These are phyloP conservation scores for Anser brachyrhynchus DNA, from an alignment of 2,113 vertebrate species.

Conservation along the genomic window DNA sequence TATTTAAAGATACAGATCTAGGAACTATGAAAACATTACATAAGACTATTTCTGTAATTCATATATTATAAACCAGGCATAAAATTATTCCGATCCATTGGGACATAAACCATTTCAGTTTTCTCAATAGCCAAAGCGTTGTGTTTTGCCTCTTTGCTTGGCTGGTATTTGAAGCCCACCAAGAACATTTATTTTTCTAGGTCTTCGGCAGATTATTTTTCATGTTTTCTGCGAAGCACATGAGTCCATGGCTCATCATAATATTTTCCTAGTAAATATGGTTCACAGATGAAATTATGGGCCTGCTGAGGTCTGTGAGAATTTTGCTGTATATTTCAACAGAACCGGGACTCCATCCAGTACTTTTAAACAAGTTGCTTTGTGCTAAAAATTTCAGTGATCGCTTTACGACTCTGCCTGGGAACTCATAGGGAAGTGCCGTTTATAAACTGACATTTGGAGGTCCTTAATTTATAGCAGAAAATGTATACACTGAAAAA, in stretches of 20 bases:
- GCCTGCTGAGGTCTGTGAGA: constrained; percentile 5
- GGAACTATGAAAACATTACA: constrained; percentile 49
- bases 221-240: background rate
- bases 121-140: background rate
- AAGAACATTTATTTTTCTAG: background rate
- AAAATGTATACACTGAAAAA: background rate
- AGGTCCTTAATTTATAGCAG: background rate
- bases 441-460: background rate
- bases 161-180: background rate
- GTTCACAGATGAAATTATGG: constrained; percentile 26
- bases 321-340: constrained; percentile 8
- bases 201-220: constrained; percentile 1
- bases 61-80: background rate
- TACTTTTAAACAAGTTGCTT: background rate
- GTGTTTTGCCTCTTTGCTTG: constrained; percentile 9
- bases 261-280: constrained; percentile 19
- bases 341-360: background rate
- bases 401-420: background rate
- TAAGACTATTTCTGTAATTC: constrained; percentile 33
- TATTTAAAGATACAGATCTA: constrained; percentile 9
- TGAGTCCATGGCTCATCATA: background rate
- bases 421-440: background rate
- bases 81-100: constrained; percentile 9
- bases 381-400: background rate
- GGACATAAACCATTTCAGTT: constrained; percentile 39